A percentile compares a stretch with the other conserved stretches of the same genome.
phyloP scores from a whole-genome alignment of 37 sponge, comb jelly and placozoan genomes.

The Diacarnus erythraeanus region DNA sequence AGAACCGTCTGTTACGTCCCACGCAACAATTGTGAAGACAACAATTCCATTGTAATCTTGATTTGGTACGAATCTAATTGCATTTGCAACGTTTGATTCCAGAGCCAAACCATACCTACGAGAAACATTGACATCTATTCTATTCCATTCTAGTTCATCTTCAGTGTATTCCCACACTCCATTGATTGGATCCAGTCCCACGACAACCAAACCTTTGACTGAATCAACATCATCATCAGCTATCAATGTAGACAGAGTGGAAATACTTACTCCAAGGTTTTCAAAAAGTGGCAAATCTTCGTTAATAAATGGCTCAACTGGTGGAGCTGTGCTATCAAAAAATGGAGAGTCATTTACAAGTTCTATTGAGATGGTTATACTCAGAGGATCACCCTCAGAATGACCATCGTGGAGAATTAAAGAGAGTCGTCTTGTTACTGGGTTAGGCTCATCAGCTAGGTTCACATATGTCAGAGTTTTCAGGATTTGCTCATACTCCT shows the following conservation, averaged over 20 bases:
- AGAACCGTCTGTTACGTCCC: constrained; percentile 65
- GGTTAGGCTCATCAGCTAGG: constrained; percentile 82
- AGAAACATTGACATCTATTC: background rate
- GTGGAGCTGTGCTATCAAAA: constrained; percentile 34
- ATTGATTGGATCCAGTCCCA: constrained; percentile 38
- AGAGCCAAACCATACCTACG: constrained; percentile 51
- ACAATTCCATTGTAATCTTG: constrained; percentile 46
- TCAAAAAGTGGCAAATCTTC: constrained; percentile 53
- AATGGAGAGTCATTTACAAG: constrained; percentile 91
- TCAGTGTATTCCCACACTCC: constrained; percentile 60
- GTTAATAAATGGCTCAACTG: constrained; percentile 42
- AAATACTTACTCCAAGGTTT: constrained; percentile 51
- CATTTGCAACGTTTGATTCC: background rate
- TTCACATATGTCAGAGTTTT: constrained; percentile 78
- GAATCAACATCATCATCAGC: constrained; percentile 70
- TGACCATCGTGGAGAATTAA: constrained; percentile 71
- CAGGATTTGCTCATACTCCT: constrained; percentile 66
- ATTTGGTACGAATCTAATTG: constrained; percentile 70
- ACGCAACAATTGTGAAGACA: constrained; percentile 61
- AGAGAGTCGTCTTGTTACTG: constrained; percentile 30
- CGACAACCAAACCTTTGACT: constrained; percentile 62
- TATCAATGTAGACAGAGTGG: constrained; percentile 51
- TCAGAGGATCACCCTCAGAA: constrained; percentile 37
- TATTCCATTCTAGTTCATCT: constrained; percentile 36
- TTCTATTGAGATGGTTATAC: constrained; percentile 45